A percentile compares a stretch with the other conserved stretches of the same genome.
Conservation (phyloP, 2,113 vertebrate species). For the Nesoenas mayeri region DNA sequence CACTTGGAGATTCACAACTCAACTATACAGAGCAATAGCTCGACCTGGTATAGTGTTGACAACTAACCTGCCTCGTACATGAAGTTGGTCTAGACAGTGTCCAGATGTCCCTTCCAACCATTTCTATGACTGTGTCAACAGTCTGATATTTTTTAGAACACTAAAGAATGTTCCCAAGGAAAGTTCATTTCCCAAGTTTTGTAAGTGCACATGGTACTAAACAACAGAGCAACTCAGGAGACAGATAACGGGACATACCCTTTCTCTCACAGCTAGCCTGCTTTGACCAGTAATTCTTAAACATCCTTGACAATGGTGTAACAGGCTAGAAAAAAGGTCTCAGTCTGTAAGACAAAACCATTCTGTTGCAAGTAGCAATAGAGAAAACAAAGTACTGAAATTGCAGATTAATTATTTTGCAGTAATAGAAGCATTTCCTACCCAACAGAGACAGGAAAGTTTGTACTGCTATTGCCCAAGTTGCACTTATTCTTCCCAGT, state of each 20-base stretch:
- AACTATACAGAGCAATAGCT: not conserved
- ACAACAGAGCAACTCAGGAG: not conserved
- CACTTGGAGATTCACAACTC: not conserved
- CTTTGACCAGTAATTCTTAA: not conserved
- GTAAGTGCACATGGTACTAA: not conserved
- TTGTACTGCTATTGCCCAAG: not conserved
- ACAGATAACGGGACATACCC: not conserved
- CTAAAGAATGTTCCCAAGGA: not conserved
- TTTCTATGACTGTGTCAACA: not conserved
- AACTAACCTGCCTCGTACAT: not conserved
- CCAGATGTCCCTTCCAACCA: not conserved
- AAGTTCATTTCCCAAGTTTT: conserved; percentile 2
- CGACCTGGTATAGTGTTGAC: not conserved
- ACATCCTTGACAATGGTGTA: not conserved
- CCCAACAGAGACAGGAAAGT: not conserved
- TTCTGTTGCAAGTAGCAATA: not conserved
- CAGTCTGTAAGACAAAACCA: not conserved
- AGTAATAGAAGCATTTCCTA: not conserved
- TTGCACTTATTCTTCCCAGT: not conserved
- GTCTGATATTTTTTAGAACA: not conserved
- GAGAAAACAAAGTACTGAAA: not conserved
- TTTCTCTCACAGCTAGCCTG: not conserved
- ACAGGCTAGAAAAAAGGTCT: not conserved
- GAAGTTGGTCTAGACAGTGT: not conserved
- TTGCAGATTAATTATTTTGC: not conserved